A percentile compares a stretch with the other conserved stretches of the same genome.
Conservation (phyloP, 64 coral and sea anemone species). For the Stichodactyla mertensii region DNA sequence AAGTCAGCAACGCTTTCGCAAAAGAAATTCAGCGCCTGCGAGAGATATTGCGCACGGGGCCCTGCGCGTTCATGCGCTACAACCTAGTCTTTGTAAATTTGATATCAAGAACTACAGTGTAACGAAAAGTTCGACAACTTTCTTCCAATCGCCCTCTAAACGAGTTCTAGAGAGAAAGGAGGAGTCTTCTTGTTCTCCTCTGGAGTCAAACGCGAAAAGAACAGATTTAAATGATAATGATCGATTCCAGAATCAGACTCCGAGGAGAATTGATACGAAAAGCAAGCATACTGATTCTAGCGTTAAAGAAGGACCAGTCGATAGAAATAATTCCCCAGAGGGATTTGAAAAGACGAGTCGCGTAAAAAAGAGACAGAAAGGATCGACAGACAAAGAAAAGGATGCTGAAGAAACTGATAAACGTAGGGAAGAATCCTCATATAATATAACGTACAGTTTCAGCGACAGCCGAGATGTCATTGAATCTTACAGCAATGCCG, state of each 20-base stretch:
- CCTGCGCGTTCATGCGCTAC: background rate
- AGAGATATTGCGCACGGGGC: background rate
- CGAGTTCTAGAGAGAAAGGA: background rate
- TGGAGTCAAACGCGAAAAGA: background rate
- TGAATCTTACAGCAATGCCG: background rate
- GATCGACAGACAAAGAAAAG: background rate
- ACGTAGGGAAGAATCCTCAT: background rate
- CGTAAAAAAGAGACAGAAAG: background rate
- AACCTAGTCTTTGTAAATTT: background rate
- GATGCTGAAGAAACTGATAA: background rate
- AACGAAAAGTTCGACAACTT: background rate
- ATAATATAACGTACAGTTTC: background rate
- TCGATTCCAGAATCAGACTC: background rate
- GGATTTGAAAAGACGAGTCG: background rate
- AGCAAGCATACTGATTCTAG: background rate
- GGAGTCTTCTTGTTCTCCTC: background rate
- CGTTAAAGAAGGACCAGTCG: background rate
- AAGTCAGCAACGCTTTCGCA: background rate
- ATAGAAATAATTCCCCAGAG: background rate
- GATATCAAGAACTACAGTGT: background rate
- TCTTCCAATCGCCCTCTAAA: background rate
- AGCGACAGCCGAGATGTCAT: background rate
- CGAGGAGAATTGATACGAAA: background rate
- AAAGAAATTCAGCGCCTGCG: background rate
- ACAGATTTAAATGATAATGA: background rate